These are phyloP conservation scores for Agrilus biguttatus DNA, from an alignment of 2,888 invertebrate genomes.

Conservation along the genomic window DNA sequence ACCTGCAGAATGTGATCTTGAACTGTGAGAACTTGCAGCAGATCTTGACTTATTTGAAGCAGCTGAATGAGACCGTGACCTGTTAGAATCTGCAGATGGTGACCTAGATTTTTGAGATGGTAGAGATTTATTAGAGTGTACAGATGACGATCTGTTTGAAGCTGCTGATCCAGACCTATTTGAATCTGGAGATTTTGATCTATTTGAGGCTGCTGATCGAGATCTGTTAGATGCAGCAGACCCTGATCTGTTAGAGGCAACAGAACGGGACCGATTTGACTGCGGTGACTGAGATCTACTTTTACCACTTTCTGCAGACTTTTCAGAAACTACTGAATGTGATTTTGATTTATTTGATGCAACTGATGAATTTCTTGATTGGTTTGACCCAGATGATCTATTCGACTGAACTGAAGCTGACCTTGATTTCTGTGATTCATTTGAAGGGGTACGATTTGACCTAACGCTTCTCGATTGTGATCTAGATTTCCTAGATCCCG, in stretches of 20 bases:
- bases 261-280: constrained; percentile 7
- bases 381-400: constrained; percentile 8
- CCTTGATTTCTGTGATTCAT: constrained; percentile 4
- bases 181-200: constrained; percentile 30
- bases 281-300: constrained; percentile 3
- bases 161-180: constrained; percentile 13
- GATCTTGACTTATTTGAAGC: constrained; percentile 9
- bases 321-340: constrained; percentile 7
- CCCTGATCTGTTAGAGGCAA: constrained; percentile 7
- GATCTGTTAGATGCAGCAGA: constrained; percentile 11
- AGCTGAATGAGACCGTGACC: constrained; percentile 17
- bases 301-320: constrained; percentile 1
- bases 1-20: constrained; percentile 14
- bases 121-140: constrained; percentile 3
- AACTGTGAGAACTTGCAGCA: constrained; percentile 13
- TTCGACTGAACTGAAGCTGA: constrained; percentile 10
- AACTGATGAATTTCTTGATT: too few relatives aligned
- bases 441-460: constrained; percentile 5
- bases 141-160: constrained; percentile 14
- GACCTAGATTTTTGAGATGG: constrained; percentile 15
- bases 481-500: constrained; percentile 8
- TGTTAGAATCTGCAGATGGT: constrained; percentile 21
- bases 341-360: constrained; percentile 2
- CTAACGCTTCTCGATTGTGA: constrained; percentile 5
- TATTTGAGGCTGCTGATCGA: constrained; percentile 18